phyloP scores from a whole-genome alignment of 2,797 vertebrate genomes.

The Pipistrellus pipistrellus region DNA sequence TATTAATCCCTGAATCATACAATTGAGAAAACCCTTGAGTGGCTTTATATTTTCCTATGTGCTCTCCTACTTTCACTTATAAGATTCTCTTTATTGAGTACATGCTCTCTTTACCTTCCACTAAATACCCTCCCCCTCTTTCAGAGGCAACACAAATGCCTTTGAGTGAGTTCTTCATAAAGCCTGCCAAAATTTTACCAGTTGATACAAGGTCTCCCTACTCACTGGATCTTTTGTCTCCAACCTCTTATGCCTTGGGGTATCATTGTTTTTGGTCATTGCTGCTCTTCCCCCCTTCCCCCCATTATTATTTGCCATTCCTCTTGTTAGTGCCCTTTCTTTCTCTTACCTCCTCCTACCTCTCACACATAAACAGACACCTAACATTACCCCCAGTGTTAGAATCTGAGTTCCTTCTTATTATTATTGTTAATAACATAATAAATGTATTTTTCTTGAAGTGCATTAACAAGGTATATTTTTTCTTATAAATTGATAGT shows the following conservation, averaged over 20 bases:
- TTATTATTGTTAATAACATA: neutral
- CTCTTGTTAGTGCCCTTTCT: neutral
- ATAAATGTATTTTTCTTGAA: conserved; percentile 14
- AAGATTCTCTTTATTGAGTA: neutral
- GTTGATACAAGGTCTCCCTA: neutral
- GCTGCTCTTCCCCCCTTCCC: neutral
- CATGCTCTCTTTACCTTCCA: neutral
- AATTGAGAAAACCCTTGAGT: conserved; percentile 48
- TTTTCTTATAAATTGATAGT: conserved; percentile 25
- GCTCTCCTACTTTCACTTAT: neutral
- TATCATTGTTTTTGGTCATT: neutral
- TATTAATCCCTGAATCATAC: conserved; percentile 66
- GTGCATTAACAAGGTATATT: neutral
- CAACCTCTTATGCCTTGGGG: neutral
- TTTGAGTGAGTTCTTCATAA: neutral
- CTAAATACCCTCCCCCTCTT: neutral
- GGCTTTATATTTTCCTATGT: neutral
- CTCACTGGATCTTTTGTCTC: neutral
- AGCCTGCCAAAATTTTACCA: neutral
- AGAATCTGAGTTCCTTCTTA: conserved; percentile 11
- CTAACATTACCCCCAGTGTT: neutral
- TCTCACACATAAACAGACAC: neutral
- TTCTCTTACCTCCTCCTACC: neutral
- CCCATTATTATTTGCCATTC: neutral
- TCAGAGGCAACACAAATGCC: neutral